Base-by-base conservation (phyloP, 2,888 invertebrate species). In the Saturnia japonica region DNA sequence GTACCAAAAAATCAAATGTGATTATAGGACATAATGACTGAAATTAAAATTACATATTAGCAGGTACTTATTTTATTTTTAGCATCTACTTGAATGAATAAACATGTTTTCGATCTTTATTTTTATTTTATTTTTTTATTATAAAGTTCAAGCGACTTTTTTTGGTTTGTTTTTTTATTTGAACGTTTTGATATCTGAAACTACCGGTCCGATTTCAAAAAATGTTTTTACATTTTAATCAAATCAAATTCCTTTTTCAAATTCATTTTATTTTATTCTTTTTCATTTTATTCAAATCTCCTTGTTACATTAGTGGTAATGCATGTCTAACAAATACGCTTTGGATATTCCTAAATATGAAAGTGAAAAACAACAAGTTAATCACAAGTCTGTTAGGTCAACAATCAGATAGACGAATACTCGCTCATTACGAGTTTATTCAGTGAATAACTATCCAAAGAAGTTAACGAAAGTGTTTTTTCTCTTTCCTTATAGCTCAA, bases 361-460 rank as follows among this genome's bases (percentile, higher is more conserved):
- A 91, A 91, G 89, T 88, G 88, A 88, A 86, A 86, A 76, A 73
- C 82, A 83, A 76, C 28, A 77, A 77, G 77, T 83, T 85, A 82
- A 77, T 84, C 85, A 85, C 73, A 69, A 28, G 72, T 67, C 51
- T 72, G 64, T 25, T 71, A 72, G 81, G 82, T 82, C 85, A 84
- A 71, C 80, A 82, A 77, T 81, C 82, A 73, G 76, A 62, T 72
- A 74, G 72, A 62, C 28, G 72, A 72, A 75, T 80, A 79, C 79
- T 81, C 78, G 70, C 70, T 72, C 73, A 72, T 73, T 74, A 72
- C 77, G 76, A 77, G 75, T 78, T 75, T 76, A 78, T 80, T 74
- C 71, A 64, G n/a, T 8, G 40, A 64, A 64, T 72, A 74, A 73
- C 72, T 72, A 70, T 77, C 73, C 77, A 79, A 80, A 77, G 82